These are phyloP conservation scores for Vespertilio murinus DNA, from an alignment of 2,797 vertebrate genomes.

Conservation along the genomic window DNA sequence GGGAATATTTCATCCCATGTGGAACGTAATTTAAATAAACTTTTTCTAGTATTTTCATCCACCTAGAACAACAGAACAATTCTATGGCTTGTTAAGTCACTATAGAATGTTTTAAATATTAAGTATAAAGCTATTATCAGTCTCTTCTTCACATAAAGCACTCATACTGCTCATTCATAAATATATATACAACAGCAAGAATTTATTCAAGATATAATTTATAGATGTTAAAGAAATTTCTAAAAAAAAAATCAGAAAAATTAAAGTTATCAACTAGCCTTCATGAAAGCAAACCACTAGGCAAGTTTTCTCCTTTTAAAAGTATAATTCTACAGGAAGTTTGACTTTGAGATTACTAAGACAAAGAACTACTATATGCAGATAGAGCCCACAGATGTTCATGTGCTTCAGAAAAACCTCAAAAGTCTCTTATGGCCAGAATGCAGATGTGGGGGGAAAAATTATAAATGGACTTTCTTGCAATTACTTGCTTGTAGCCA, in stretches of 20 bases:
- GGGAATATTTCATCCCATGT: constrained; percentile 99
- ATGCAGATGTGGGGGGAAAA: constrained; percentile 89
- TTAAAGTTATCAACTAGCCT: not conserved
- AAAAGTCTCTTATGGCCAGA: constrained; percentile 92
- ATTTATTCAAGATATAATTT: not conserved
- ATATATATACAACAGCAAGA: not conserved
- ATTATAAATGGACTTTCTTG: constrained; percentile 86
- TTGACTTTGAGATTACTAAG: constrained; percentile 96
- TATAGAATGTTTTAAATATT: constrained; percentile 83
- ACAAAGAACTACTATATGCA: constrained; percentile 99
- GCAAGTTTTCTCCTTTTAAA: not conserved
- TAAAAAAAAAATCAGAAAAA: not conserved
- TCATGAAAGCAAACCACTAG: constrained; percentile 28
- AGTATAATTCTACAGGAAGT: constrained; percentile 94
- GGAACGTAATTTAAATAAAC: constrained; percentile 98
- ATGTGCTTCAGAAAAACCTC: constrained; percentile 98
- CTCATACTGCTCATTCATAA: not conserved
- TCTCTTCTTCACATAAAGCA: constrained; percentile 14
- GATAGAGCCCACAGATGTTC: constrained; percentile 98
- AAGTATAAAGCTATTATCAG: constrained; percentile 53
- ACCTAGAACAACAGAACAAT: constrained; percentile 96
- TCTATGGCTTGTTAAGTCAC: constrained; percentile 90
- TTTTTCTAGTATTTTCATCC: constrained; percentile 99
- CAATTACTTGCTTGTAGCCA: constrained; percentile 92
- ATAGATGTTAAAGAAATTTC: not conserved